phyloP scores from a whole-genome alignment of 2,113 vertebrate species.

The Rhodinocichla rosea region DNA sequence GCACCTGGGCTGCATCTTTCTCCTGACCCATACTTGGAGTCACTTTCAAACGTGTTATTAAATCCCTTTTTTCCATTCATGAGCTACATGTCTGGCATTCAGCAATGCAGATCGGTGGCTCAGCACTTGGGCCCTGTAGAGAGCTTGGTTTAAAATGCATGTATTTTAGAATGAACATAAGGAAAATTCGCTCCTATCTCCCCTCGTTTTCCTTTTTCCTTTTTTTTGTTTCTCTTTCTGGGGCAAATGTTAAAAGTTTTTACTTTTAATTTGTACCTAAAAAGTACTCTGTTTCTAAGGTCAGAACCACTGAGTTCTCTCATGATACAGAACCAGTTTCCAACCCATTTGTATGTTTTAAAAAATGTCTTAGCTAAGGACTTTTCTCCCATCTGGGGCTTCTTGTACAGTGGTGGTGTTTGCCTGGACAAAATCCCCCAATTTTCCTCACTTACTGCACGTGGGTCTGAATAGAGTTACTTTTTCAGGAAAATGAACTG shows the following conservation, averaged over 20 bases:
- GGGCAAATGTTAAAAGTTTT: background rate
- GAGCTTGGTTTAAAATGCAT: background rate
- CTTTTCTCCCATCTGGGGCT: background rate
- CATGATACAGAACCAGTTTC: background rate
- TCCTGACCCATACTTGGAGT: constrained; percentile 16
- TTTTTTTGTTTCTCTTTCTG: background rate
- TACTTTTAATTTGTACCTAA: background rate
- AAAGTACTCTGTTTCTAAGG: background rate
- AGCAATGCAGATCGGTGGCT: constrained; percentile 9
- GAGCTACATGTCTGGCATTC: background rate
- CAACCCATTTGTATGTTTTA: background rate
- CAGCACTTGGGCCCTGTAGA: background rate
- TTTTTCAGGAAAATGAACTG: background rate
- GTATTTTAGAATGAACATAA: background rate
- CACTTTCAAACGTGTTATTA: constrained; percentile 22
- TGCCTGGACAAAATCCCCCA: background rate
- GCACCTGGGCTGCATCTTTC: constrained; percentile 31
- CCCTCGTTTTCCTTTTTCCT: background rate
- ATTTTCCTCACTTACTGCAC: background rate
- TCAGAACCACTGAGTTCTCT: background rate
- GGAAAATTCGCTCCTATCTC: background rate
- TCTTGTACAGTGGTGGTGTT: background rate
- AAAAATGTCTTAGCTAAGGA: background rate
- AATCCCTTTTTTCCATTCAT: constrained; percentile 27
- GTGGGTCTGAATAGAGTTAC: background rate